Conservation (phyloP, 2,797 vertebrate genomes). For the Zalophus californianus region DNA sequence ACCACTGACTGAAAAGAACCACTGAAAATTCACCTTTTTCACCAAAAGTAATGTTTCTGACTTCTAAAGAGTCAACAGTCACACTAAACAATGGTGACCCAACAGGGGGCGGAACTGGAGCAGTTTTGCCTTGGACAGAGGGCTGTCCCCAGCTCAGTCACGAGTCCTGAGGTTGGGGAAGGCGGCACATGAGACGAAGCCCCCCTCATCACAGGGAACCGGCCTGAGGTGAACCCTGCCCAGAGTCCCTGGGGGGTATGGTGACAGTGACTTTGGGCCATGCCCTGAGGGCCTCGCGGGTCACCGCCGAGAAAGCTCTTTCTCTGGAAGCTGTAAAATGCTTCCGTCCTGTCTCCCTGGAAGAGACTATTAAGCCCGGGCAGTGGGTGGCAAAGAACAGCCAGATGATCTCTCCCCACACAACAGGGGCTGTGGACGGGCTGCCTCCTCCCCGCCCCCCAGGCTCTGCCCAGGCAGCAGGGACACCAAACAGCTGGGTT, state of each 20-base stretch:
- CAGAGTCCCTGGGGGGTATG: background rate
- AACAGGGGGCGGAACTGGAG: background rate
- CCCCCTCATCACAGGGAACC: too few relatives aligned
- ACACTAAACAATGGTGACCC: background rate
- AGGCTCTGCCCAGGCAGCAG: background rate
- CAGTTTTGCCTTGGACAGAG: background rate
- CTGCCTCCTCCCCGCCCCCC: background rate
- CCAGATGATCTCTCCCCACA: rapidly evolving
- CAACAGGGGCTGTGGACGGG: rapidly evolving
- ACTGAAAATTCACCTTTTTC: background rate
- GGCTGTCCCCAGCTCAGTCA: background rate
- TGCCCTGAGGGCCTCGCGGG: background rate
- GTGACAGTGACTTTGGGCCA: too few relatives aligned
- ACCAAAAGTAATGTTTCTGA: background rate
- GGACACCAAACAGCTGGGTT: rapidly evolving
- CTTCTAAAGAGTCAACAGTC: background rate
- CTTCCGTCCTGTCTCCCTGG: background rate
- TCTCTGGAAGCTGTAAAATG: background rate
- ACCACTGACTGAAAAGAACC: background rate
- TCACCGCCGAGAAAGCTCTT: background rate
- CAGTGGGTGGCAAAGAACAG: background rate
- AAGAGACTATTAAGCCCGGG: background rate
- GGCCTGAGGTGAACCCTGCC: background rate
- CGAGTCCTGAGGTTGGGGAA: background rate
- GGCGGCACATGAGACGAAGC: background rate